A percentile compares a stretch with the other conserved stretches of the same genome.
Evolutionary conservation across 2,888 invertebrate genomes (phyloP).

Genomic region (Melinopterus prodromus): DNA sequence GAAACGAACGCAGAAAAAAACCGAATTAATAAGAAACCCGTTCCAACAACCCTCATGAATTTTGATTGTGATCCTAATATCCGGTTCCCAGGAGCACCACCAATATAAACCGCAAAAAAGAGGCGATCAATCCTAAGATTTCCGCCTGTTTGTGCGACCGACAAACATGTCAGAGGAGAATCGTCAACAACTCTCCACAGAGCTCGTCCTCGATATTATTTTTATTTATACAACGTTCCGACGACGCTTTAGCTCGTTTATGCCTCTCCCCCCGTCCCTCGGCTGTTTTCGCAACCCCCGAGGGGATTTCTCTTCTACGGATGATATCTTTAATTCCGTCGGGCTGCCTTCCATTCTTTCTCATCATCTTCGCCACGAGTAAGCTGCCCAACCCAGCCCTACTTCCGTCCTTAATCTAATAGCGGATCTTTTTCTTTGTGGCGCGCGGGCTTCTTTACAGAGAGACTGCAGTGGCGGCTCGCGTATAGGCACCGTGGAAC

Average conservation of each 20-base stretch:
- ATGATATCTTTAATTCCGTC: slow-evolving; percentile 4
- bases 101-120: neutral
- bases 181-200: neutral
- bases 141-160: neutral
- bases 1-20: neutral
- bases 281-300: neutral
- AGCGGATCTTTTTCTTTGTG: neutral
- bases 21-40: neutral
- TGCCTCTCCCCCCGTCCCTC: neutral
- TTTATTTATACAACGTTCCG: slow-evolving; percentile 4
- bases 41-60: neutral
- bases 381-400: neutral
- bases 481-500: no score
- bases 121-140: neutral
- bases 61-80: slow-evolving; percentile 4
- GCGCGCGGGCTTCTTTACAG: no score
- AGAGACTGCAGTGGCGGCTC: no score
- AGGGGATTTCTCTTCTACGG: neutral
- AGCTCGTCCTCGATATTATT: neutral
- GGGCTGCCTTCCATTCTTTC: neutral
- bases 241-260: neutral
- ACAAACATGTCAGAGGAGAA: neutral
- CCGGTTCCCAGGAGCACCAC: neutral
- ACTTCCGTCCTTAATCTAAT: neutral
- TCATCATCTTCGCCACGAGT: neutral